Conservation (phyloP, 2,888 invertebrate species). For the Neoscelio sp. region DNA sequence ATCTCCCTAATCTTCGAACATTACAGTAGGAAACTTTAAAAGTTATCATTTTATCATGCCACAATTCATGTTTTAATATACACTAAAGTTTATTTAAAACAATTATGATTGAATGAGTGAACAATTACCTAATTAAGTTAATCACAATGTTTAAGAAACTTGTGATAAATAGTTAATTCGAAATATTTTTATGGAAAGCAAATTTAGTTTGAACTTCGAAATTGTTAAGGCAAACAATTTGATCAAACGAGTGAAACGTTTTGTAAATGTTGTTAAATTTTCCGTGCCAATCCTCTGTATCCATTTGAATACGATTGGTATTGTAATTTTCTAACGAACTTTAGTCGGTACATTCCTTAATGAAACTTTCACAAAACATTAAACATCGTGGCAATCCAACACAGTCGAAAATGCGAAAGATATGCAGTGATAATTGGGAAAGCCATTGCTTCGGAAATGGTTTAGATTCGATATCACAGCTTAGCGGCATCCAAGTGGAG, state of each 20-base stretch:
- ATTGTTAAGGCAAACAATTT: neutral
- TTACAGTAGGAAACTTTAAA: too few species aligned
- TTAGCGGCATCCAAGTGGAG: conserved; percentile 34
- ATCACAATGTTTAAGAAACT: too few species aligned
- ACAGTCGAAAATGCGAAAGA: conserved; percentile 10
- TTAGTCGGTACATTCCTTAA: neutral
- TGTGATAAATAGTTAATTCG: too few species aligned
- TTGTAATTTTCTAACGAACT: conserved; percentile 2
- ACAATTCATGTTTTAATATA: too few species aligned
- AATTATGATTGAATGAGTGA: too few species aligned
- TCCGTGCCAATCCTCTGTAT: neutral
- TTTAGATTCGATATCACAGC: conserved; percentile 35
- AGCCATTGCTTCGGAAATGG: conserved; percentile 43
- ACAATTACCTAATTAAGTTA: too few species aligned
- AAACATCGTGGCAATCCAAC: neutral
- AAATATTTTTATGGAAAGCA: too few species aligned
- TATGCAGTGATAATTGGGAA: conserved; percentile 34
- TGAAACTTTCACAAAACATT: conserved; percentile 13
- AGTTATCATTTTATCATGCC: too few species aligned
- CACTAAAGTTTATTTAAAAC: too few species aligned
- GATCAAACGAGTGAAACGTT: conserved; percentile 8
- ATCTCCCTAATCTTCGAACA: neutral
- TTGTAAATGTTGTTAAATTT: conserved; percentile 1
- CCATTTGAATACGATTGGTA: conserved; percentile 19
- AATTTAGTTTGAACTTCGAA: too few species aligned